phyloP scores from a whole-genome alignment of 1,140 invertebrate species.

The Drosophila rufa region DNA sequence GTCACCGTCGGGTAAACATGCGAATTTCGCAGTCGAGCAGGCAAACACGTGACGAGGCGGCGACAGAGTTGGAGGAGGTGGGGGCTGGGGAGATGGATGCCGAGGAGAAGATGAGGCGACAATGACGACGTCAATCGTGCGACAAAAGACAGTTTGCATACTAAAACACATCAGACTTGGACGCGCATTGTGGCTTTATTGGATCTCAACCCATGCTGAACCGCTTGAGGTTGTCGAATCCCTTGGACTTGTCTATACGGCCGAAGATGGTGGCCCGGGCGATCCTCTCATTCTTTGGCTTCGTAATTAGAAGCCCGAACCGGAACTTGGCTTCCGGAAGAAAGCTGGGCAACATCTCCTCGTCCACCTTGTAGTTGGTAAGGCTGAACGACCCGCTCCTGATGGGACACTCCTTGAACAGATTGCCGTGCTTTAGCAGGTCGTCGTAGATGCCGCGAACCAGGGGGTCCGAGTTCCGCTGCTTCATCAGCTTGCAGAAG shows the following conservation, averaged over 20 bases:
- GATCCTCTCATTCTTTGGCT: conserved; percentile 37
- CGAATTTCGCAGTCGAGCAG: conserved; percentile 81
- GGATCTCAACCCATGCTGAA: conserved; percentile 71
- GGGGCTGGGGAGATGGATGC: conserved; percentile 25
- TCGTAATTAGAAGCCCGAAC: conserved; percentile 29
- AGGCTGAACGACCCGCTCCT: conserved; percentile 58
- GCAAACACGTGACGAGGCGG: conserved; percentile 76
- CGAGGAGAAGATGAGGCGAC: conserved; percentile 59
- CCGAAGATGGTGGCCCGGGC: conserved; percentile 56
- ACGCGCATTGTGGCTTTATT: conserved; percentile 31
- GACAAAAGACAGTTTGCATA: conserved; percentile 76
- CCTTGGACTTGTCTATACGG: conserved; percentile 78
- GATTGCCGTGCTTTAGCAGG: conserved; percentile 54
- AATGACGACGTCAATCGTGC: conserved; percentile 76
- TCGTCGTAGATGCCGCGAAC: conserved; percentile 66
- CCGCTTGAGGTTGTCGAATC: conserved; percentile 80
- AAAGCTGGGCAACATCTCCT: conserved; percentile 75
- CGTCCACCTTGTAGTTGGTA: conserved; percentile 65
- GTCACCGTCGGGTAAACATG: conserved; percentile 82
- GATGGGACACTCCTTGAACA: conserved; percentile 73
- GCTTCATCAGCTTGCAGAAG: conserved; percentile 73
- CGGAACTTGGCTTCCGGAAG: conserved; percentile 71
- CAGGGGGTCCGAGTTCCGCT: conserved; percentile 59
- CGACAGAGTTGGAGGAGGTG: conserved; percentile 22
- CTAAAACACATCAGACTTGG: conserved; percentile 58